These are phyloP conservation scores for Parascotia fuliginaria DNA, from an alignment of 2,888 invertebrate genomes.

Conservation along the genomic window DNA sequence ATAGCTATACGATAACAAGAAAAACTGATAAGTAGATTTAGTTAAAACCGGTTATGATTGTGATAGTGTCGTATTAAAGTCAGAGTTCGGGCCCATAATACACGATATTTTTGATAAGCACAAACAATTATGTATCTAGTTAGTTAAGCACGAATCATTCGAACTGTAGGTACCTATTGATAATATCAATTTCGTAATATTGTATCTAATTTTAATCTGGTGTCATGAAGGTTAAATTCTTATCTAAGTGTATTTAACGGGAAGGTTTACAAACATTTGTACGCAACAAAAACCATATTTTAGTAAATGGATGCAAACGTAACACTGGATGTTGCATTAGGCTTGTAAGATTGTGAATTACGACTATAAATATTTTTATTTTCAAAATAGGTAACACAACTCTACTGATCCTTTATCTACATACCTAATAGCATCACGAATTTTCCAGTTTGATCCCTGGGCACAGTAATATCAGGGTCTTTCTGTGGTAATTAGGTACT, in stretches of 20 bases:
- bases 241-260: background rate
- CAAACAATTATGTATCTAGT: background rate
- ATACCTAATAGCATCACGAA: too few species aligned
- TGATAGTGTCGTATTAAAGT: background rate
- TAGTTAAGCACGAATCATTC: background rate
- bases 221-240: background rate
- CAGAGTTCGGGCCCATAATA: conserved; percentile 3
- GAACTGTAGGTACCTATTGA: background rate
- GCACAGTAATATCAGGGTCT: too few species aligned
- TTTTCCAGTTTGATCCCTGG: too few species aligned
- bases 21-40: background rate
- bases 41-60: background rate
- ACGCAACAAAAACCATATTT: too few species aligned
- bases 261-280: background rate
- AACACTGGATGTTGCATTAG: too few species aligned
- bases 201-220: conserved; percentile 1
- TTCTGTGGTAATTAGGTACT: too few species aligned
- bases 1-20: too few species aligned
- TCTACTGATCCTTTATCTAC: too few species aligned
- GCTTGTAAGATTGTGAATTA: too few species aligned
- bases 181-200: conserved; percentile 1
- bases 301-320: too few species aligned
- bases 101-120: conserved; percentile 1
- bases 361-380: too few species aligned
- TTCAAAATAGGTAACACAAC: too few species aligned